A percentile compares a stretch with the other conserved stretches of the same genome.
Conservation (phyloP, 2,888 invertebrate species). For the Rotaria socialis region DNA sequence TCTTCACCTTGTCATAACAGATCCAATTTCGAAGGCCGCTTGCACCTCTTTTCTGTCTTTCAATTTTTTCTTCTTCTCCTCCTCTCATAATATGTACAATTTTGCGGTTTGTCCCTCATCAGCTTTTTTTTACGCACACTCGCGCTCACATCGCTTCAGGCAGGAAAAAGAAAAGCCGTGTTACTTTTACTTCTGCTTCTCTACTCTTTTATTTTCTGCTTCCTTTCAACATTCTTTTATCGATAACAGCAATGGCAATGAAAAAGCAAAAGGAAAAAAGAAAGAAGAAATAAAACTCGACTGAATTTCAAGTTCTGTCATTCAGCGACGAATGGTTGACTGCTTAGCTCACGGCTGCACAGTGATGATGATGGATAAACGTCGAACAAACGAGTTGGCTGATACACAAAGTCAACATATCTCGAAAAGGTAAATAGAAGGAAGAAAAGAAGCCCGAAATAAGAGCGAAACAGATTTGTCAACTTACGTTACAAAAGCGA, state of each 20-base stretch:
- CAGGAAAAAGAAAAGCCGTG: background rate
- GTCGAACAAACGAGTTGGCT: constrained; percentile 1
- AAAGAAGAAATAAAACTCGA: background rate
- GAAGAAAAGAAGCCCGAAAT: background rate
- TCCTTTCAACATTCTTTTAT: background rate
- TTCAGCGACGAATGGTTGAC: background rate
- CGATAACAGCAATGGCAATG: background rate
- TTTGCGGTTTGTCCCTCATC: background rate
- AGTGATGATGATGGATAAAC: background rate
- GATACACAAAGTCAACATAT: constrained; percentile 12
- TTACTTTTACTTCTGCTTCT: background rate
- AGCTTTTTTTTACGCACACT: background rate
- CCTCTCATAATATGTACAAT: background rate
- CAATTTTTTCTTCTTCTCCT: background rate
- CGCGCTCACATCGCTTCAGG: background rate
- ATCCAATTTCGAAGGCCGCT: constrained; percentile 24
- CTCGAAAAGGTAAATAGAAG: background rate
- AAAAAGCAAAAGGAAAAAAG: background rate
- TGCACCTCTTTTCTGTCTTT: background rate
- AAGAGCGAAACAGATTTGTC: constrained; percentile 1
- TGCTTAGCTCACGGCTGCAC: background rate
- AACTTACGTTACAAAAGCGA: background rate
- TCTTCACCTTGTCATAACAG: constrained; percentile 31
- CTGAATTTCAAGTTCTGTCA: background rate
- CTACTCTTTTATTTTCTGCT: background rate